Conservation (phyloP, 2,888 invertebrate genomes). For the Mechanitis mazaeus region DNA sequence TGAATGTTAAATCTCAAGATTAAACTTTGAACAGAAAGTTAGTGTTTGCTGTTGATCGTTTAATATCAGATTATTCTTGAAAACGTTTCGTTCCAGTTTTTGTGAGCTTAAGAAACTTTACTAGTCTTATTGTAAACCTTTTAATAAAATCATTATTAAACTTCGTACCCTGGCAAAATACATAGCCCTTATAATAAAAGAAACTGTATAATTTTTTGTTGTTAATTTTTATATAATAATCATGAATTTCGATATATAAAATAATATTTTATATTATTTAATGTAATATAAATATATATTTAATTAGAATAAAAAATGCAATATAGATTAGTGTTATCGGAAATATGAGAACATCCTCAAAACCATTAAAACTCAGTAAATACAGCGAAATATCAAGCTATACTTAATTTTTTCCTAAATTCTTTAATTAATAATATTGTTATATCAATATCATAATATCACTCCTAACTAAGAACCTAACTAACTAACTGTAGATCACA, state of each 20-base stretch:
- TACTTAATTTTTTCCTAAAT: too few relatives aligned
- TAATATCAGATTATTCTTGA: constrained; percentile 13
- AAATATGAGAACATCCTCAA: too few relatives aligned
- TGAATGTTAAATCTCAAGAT: constrained; percentile 4
- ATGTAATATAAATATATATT: too few relatives aligned
- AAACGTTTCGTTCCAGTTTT: constrained; percentile 12
- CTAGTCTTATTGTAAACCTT: constrained; percentile 2
- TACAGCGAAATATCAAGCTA: too few relatives aligned
- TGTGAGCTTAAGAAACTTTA: constrained; percentile 8
- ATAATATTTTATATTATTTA: too few relatives aligned
- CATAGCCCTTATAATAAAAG: background rate
- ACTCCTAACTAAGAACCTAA: constrained; percentile 19
- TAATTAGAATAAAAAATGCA: too few relatives aligned
- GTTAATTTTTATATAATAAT: too few relatives aligned
- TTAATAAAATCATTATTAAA: constrained; percentile 1
- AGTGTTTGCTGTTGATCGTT: constrained; percentile 16
- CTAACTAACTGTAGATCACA: constrained; percentile 26
- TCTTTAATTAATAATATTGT: background rate
- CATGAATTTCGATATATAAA: too few relatives aligned
- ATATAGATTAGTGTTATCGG: too few relatives aligned
- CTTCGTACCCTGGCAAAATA: background rate
- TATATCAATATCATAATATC: background rate
- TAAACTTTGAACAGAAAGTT: constrained; percentile 9
- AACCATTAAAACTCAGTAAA: too few relatives aligned
- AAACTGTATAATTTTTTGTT: too few relatives aligned